Conservation (phyloP, 2,113 vertebrate species). For the Pseudopipra pipra region DNA sequence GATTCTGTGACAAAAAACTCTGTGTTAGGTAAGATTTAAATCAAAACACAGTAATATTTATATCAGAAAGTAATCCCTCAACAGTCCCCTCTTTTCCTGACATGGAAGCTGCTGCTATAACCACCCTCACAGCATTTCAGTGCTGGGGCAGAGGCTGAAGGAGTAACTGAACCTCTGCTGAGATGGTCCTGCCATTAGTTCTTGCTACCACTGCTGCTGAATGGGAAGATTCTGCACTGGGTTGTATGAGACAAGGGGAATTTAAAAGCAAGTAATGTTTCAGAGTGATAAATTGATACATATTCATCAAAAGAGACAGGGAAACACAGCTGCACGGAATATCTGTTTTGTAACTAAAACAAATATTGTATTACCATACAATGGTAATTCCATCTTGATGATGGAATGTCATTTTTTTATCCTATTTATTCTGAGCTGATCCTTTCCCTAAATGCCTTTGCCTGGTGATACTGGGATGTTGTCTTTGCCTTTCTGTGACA, state of each 20-base stretch:
- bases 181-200: neutral
- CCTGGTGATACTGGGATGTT: neutral
- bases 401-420: neutral
- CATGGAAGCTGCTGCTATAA: neutral
- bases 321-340: neutral
- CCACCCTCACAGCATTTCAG: neutral
- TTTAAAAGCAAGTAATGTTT: constrained; percentile 56
- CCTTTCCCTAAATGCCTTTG: neutral
- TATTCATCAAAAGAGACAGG: constrained; percentile 41
- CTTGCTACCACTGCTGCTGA: neutral
- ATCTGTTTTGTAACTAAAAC: neutral
- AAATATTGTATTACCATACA: neutral
- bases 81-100: too few relatives aligned
- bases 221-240: constrained; percentile 19
- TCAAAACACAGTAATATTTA: too few relatives aligned
- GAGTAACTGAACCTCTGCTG: neutral
- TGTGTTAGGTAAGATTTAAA: too few relatives aligned
- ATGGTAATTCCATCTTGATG: neutral
- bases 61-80: too few relatives aligned
- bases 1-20: too few relatives aligned
- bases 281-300: constrained; percentile 54
- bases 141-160: neutral
- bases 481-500: neutral
- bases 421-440: neutral
- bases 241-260: constrained; percentile 15